Conservation (phyloP, 2,797 vertebrate genomes). For the Enteromius anoplus region DNA sequence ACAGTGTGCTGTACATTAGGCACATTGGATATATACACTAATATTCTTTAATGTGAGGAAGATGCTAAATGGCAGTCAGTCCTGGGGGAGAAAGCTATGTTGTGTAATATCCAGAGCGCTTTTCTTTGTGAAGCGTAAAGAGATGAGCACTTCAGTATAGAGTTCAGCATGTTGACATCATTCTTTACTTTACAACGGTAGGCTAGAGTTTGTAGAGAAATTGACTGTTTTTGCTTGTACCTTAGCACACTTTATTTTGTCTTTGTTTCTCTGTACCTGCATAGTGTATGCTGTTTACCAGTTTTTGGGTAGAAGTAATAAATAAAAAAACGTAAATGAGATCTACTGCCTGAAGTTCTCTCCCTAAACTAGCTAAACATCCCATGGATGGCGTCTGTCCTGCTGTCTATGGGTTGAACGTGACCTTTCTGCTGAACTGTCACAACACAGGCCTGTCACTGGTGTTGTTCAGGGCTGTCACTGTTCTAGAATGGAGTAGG, state of each 20-base stretch:
- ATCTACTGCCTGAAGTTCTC: neutral
- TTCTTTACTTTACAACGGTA: neutral
- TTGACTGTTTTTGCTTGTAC: neutral
- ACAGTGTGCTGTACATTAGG: neutral
- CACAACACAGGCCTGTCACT: constrained; percentile 46
- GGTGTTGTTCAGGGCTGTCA: constrained; percentile 52
- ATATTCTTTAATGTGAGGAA: neutral
- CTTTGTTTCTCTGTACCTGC: constrained; percentile 46
- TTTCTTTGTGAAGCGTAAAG: neutral
- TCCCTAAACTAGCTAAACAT: constrained; percentile 22
- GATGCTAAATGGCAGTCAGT: neutral
- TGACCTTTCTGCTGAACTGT: constrained; percentile 51
- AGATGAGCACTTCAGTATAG: neutral
- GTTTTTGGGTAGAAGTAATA: constrained; percentile 27
- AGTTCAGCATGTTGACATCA: neutral
- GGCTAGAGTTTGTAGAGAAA: neutral
- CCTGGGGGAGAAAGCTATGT: neutral
- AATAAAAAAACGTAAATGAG: constrained; percentile 19
- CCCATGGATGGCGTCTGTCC: constrained; percentile 29
- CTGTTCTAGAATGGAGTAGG: constrained; percentile 62
- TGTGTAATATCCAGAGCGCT: neutral
- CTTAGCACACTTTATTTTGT: constrained; percentile 58
- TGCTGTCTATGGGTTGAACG: constrained; percentile 34
- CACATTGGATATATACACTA: neutral
- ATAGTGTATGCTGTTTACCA: constrained; percentile 9